A percentile compares a stretch with the other conserved stretches of the same genome.
Conservation (phyloP, 2,113 vertebrate genomes). For the Synodontis membranacea region DNA sequence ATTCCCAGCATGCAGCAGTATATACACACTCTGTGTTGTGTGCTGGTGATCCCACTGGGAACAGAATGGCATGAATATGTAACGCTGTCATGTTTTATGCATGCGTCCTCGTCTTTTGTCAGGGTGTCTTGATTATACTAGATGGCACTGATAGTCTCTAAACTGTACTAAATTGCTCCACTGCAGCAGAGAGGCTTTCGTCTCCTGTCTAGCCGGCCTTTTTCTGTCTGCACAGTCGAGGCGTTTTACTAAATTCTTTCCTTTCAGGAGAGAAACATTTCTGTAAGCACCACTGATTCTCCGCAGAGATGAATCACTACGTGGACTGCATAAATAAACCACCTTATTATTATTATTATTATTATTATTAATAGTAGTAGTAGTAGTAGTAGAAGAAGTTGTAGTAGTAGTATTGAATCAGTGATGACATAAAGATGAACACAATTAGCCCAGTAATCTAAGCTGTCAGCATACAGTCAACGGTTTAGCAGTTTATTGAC, state of each 20-base stretch:
- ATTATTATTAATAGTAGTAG: neutral
- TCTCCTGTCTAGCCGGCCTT: neutral
- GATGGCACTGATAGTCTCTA: conserved; percentile 44
- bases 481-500: neutral
- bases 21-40: neutral
- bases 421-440: neutral
- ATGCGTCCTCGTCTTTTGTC: conserved; percentile 23
- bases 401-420: neutral
- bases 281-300: neutral
- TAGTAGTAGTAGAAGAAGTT: too few relatives aligned
- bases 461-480: neutral
- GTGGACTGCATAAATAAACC: neutral
- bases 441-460: neutral
- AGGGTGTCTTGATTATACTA: conserved; percentile 50
- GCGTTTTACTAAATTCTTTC: neutral
- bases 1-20: conserved; percentile 27
- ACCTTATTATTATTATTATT: neutral
- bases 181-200: neutral
- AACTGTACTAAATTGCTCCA: conserved; percentile 50
- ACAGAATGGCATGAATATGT: conserved; percentile 37
- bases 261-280: conserved; percentile 27
- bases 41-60: conserved; percentile 19
- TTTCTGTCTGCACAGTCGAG: neutral
- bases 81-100: conserved; percentile 34
- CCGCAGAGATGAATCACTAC: neutral